Percentiles rank a stretch among this genome's conserved stretches.
These are phyloP conservation scores for Ectobius pallidus DNA, from an alignment of 2,888 invertebrate species.

Conservation along the genomic window DNA sequence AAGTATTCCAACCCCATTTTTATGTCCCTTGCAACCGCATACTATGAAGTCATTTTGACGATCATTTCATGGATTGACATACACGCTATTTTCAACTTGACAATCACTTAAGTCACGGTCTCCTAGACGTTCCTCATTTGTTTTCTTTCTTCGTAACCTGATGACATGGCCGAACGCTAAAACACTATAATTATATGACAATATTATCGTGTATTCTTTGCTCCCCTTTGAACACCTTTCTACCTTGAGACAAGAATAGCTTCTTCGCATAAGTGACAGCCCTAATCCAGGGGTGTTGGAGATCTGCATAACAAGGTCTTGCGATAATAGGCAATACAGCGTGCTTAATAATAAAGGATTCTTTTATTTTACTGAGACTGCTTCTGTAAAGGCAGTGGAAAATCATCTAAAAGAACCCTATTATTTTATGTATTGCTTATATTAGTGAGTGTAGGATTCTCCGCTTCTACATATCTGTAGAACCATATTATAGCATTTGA, in stretches of 20 bases:
- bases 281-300: not conserved
- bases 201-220: not conserved
- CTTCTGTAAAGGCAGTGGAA: not conserved
- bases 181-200: not conserved
- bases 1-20: not conserved
- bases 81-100: not conserved
- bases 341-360: not conserved
- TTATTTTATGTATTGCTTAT: not conserved
- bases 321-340: slow-evolving; percentile 1
- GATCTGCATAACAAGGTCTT: no score
- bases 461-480: no score
- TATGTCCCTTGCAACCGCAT: not conserved
- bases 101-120: no score
- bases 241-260: not conserved
- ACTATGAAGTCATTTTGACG: no score
- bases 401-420: not conserved
- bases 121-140: no score
- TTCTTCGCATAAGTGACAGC: not conserved
- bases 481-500: no score
- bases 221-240: not conserved
- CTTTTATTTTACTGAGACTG: not conserved
- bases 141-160: not conserved
- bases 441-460: not conserved
- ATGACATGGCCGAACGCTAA: not conserved
- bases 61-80: not conserved